phyloP scores from a whole-genome alignment of 2,113 vertebrate species.

The Syngnathus typhle region DNA sequence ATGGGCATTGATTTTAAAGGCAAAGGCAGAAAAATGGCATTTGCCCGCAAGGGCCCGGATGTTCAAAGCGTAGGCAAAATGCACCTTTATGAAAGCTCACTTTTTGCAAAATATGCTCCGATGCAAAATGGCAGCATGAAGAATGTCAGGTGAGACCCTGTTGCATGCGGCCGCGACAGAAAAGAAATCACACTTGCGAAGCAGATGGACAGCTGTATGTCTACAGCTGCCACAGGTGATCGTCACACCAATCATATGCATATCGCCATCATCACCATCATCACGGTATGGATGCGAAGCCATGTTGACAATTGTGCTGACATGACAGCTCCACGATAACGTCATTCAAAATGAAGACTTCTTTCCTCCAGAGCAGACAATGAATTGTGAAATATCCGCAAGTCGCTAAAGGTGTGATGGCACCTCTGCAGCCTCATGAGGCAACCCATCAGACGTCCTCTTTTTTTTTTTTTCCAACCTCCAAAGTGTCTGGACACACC shows the following conservation, averaged over 20 bases:
- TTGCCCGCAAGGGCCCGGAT: not conserved
- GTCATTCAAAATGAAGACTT: not conserved
- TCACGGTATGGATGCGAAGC: not conserved
- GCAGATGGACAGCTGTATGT: not conserved
- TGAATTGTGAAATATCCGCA: conserved; percentile 11
- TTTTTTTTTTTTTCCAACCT: not conserved
- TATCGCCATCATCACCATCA: not conserved
- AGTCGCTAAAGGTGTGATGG: conserved; percentile 26
- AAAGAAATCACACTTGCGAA: not conserved
- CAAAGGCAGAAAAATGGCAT: not conserved
- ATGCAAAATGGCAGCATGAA: not conserved
- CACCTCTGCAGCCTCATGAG: conserved; percentile 52
- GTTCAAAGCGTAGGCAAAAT: not conserved
- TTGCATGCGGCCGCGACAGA: conserved; percentile 53
- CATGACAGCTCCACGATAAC: not conserved
- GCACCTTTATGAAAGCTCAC: not conserved
- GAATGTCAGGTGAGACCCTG: conserved; percentile 55
- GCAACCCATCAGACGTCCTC: conserved; percentile 9
- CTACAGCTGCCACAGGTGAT: too few relatives aligned
- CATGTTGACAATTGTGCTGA: not conserved
- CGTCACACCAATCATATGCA: not conserved
- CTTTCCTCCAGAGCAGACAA: not conserved
- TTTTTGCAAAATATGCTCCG: not conserved
- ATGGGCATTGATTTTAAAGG: conserved; percentile 30
- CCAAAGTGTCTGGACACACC: not conserved